Base-by-base conservation (phyloP, 2,113 vertebrate species). In the Gnathonemus longibarbis region DNA sequence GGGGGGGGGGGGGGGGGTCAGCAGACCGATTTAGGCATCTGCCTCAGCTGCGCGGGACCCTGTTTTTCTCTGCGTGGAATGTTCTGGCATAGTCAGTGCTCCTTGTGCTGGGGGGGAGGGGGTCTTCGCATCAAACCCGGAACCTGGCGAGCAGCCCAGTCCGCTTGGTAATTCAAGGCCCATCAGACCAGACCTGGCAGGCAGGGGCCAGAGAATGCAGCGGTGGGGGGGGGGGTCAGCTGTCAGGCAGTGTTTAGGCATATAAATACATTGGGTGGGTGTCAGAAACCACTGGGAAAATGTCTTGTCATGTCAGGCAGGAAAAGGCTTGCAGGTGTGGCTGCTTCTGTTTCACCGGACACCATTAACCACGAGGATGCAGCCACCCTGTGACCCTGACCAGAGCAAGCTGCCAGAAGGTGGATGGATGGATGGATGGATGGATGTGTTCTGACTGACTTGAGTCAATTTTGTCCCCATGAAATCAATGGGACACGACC, bases 11-110 rank as follows among this genome's bases (percentile, higher is more conserved):
- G 17, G 52, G 70, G 89, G 91, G 91, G 90, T 85, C 24, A 83
- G 83, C 83, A 89, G 92, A 91, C 92, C 90, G 91, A 92, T 92
- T 93, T 89, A 56, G 89, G 92, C 70, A 88, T 91, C 91, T 88
- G 90, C 88, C 77, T 89, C 88, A 88, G 90, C 88, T 89, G 84
- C 24, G 86, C 89, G 86, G 89, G 89, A 90, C 89, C 88, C 87
- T 48, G 77, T 88, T 56, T 74, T 58, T 53, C 84, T 70, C 88
- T 77, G 56, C 45, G 56, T 27, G 62, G 90, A 89, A 91, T 86
- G 80, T 53, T 3, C 2, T 45, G 19, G 42, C 56, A 21, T 3
- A 31, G 48, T 19, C 8, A 46, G 10, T 27, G 70, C 35, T 31
- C 85, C 85, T 50, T n/a, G 24, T 8, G 24, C 46, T 0, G 13